Evolutionary conservation across 2,888 invertebrate genomes (phyloP).

Genomic region (Biston betularia): DNA sequence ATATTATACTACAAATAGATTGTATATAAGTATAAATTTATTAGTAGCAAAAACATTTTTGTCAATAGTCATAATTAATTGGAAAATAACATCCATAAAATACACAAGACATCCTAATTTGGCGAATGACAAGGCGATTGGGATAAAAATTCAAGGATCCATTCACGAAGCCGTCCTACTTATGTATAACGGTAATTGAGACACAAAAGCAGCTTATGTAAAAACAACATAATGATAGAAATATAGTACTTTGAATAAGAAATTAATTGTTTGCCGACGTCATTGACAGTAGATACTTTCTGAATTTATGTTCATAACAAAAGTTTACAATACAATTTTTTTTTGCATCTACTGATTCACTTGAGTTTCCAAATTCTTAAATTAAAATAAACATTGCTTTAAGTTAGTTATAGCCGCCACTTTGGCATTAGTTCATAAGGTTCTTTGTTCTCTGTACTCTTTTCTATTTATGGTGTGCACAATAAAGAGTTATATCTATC

Average conservation of each 20-base stretch:
- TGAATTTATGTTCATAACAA: too few species aligned
- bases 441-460: too few species aligned
- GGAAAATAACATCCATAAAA: background rate
- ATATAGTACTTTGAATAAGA: background rate
- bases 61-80: background rate
- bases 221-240: background rate
- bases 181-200: background rate
- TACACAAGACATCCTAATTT: background rate
- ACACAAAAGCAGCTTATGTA: background rate
- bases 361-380: too few species aligned
- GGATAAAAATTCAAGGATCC: background rate
- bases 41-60: too few species aligned
- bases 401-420: too few species aligned
- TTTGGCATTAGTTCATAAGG: too few species aligned
- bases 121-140: background rate
- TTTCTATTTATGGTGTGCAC: too few species aligned
- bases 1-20: background rate
- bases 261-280: background rate
- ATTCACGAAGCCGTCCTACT: background rate
- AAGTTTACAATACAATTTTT: too few species aligned
- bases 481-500: too few species aligned
- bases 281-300: too few species aligned
- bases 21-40: background rate
- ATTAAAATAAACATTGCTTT: too few species aligned
- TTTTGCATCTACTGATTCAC: too few species aligned